A percentile compares a stretch with the other conserved stretches of the same genome.
These are phyloP conservation scores for Lepilemur septentrionalis DNA, from an alignment of 2,797 vertebrate species.

Conservation along the genomic window DNA sequence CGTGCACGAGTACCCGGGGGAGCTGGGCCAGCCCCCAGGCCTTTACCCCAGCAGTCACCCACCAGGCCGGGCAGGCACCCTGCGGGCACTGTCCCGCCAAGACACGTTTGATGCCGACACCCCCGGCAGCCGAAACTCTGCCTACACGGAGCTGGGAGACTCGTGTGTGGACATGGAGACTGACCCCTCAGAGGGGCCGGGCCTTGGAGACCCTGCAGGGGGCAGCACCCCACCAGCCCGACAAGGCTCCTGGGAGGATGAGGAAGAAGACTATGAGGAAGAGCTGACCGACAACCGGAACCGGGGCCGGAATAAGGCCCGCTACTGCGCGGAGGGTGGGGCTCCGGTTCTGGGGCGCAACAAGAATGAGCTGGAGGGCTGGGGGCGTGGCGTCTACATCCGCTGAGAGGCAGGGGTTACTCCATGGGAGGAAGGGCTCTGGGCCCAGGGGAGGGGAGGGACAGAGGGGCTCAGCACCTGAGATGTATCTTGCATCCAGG, in stretches of 20 bases:
- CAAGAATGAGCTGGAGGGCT: slow-evolving; percentile 82
- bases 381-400: slow-evolving; percentile 84
- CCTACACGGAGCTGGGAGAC: slow-evolving; percentile 94
- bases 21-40: slow-evolving; percentile 87
- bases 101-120: slow-evolving; percentile 97
- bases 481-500: slow-evolving; percentile 33
- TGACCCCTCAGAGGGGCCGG: slow-evolving; percentile 94
- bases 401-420: slow-evolving; percentile 68
- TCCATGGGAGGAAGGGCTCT: not conserved
- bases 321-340: slow-evolving; percentile 89
- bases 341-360: slow-evolving; percentile 88
- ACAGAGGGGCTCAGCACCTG: not conserved
- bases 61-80: slow-evolving; percentile 86
- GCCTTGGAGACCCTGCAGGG: slow-evolving; percentile 86
- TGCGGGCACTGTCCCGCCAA: slow-evolving; percentile 91
- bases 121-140: slow-evolving; percentile 94
- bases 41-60: slow-evolving; percentile 83
- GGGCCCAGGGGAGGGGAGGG: not conserved
- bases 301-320: slow-evolving; percentile 90
- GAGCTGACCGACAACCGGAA: slow-evolving; percentile 93
- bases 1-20: slow-evolving; percentile 89
- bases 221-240: slow-evolving; percentile 81
- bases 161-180: slow-evolving; percentile 97
- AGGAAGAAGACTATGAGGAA: slow-evolving; percentile 83
- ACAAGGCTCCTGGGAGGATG: slow-evolving; percentile 89